Evolutionary conservation across 2,797 vertebrate genomes (phyloP).

Genomic region (Phrynocephalus vlangalii): DNA sequence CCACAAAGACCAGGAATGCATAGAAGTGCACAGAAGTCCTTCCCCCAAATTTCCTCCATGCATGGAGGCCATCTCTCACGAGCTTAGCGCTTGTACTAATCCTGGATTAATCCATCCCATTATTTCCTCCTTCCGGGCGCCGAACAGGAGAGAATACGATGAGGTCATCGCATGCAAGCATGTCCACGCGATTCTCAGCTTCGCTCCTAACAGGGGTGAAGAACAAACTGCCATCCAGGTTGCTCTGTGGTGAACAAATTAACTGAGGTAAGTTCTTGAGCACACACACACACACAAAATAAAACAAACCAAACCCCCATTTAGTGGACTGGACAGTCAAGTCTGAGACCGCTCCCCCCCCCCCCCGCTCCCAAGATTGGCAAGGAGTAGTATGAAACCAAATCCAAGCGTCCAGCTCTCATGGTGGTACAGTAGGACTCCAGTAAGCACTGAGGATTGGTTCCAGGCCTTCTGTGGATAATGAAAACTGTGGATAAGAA

Average conservation of each 20-base stretch:
- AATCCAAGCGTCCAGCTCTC: not conserved
- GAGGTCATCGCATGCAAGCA: not conserved
- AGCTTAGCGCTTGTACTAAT: not conserved
- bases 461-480: too few species aligned
- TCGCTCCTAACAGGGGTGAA: conserved; percentile 26
- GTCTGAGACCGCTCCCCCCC: too few species aligned
- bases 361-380: not conserved
- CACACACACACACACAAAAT: too few species aligned
- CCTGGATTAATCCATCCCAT: not conserved
- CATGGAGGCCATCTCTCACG: too few species aligned
- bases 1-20: not conserved
- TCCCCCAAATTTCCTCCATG: not conserved
- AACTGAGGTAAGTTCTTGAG: not conserved
- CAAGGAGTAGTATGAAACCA: not conserved
- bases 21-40: not conserved
- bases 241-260: conserved; percentile 1
- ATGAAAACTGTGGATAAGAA: too few species aligned
- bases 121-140: not conserved
- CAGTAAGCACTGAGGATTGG: too few species aligned
- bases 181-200: not conserved
- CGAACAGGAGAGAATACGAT: conserved; percentile 31
- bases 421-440: too few species aligned
- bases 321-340: not conserved
- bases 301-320: not conserved
- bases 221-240: not conserved